Conservation (phyloP, 2,888 invertebrate genomes). For the Agapostemon virescens region DNA sequence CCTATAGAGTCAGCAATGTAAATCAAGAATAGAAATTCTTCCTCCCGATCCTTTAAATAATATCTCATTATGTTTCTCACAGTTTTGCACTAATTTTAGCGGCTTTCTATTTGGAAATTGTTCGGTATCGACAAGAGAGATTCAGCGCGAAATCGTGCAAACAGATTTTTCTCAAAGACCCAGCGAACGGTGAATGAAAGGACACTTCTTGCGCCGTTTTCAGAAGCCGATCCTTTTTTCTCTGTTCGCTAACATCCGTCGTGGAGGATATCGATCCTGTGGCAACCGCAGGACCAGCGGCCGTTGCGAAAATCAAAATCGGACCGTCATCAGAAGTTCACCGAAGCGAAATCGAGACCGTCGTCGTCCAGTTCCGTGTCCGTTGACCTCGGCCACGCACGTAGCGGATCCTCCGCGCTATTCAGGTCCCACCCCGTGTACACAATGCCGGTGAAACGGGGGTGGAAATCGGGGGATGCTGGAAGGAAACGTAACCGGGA, state of each 20-base stretch:
- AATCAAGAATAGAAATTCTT: too few relatives aligned
- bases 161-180: background rate
- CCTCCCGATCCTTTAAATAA: too few relatives aligned
- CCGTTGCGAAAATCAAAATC: slow-evolving; percentile 8
- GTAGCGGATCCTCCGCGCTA: slow-evolving; percentile 6
- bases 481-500: slow-evolving; percentile 64
- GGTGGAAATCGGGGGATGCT: background rate
- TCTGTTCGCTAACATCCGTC: background rate
- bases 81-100: background rate
- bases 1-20: too few relatives aligned
- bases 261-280: background rate
- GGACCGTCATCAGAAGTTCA: slow-evolving; percentile 22
- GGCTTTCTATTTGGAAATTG: background rate
- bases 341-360: slow-evolving; percentile 4
- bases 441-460: slow-evolving; percentile 13
- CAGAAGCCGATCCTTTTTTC: background rate
- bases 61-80: background rate
- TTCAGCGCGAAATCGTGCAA: background rate
- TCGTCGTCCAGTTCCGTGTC: slow-evolving; percentile 12
- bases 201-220: background rate
- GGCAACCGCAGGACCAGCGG: background rate
- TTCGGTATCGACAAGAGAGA: background rate
- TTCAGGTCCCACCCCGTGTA: slow-evolving; percentile 5
- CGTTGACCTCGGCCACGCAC: slow-evolving; percentile 8
- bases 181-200: background rate